Evolutionary conservation across 1,140 invertebrate genomes (phyloP), one percentile per base, ranked within the genome.

Genomic region (Philotrypesis tridentata): DNA sequence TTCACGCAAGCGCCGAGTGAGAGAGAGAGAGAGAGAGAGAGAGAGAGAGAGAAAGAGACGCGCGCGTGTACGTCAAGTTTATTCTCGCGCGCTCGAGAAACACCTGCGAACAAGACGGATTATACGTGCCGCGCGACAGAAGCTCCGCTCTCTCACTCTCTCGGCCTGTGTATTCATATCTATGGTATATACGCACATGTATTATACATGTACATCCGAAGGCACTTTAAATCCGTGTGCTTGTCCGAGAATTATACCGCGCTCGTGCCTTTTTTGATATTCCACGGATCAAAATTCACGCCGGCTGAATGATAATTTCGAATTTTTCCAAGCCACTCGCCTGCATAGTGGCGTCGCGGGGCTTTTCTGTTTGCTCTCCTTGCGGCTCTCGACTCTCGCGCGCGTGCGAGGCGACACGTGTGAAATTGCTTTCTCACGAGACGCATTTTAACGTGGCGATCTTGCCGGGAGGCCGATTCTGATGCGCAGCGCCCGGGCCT

Each of bases 91-190:
- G 17, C 11, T n/a, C n/a, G n/a, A n/a, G 27, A 65, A 65, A 65
- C 63, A 65, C 63, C 63, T 65, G 63, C 17, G 63, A 65, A 29
- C 63, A 65, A 27, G 63, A 29, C 11, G 63, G 27, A 65, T 65
- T 29, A 27, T 55, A n/a, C 48, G 21, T 17, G 27, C n/a, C 61
- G 23, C 63, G 63, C 63, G 63, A 65, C 25, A 65, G 63, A 65
- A 65, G 63, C 63, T 55, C 21, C 17, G 21, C 48, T 55, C 48
- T 3, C 33, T 37, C 33, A 37, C 33, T 55, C 21, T n/a, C 40
- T 8, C 61, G 61, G 61, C 61, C 9, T n/a, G 25, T 23, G 23
- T 63, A 7, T 63, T 63, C 60, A 23, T 37, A 9, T 37, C 33
- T 37, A n/a, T 9, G 33, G 9, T 37, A 37, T 37, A 37, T 37